Conservation (phyloP, 2,113 vertebrate genomes). For the Hoplias malabaricus region DNA sequence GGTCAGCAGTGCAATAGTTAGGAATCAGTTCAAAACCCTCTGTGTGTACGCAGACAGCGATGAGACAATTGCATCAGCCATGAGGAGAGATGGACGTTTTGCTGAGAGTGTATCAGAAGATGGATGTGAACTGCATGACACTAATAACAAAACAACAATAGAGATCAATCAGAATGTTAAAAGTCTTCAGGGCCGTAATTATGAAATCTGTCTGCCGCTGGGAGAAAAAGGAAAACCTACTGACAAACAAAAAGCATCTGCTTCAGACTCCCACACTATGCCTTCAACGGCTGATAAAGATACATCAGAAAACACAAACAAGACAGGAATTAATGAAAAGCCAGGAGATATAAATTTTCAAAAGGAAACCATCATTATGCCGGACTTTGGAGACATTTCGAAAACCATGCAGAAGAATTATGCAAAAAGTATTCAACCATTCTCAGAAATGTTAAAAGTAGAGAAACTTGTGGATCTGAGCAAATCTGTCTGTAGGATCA, state of each 20-base stretch:
- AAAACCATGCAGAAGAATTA: conserved; percentile 8
- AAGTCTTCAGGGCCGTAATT: too few relatives aligned
- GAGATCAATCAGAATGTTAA: not conserved
- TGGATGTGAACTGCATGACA: not conserved
- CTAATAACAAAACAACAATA: not conserved
- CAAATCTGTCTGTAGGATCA: conserved; percentile 11
- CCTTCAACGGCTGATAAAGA: not conserved
- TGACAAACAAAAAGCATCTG: too few relatives aligned
- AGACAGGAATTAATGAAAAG: not conserved
- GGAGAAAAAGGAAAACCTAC: too few relatives aligned
- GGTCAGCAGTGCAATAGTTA: not conserved
- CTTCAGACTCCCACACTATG: too few relatives aligned
- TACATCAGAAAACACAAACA: not conserved
- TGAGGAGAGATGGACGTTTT: conserved; percentile 33
- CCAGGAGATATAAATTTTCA: not conserved
- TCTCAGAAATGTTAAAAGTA: not conserved
- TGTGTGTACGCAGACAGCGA: conserved; percentile 14
- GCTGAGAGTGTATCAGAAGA: not conserved
- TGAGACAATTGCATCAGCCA: conserved; percentile 1
- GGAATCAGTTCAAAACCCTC: not conserved
- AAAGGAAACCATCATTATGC: not conserved
- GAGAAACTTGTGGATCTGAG: not conserved
- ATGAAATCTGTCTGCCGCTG: not conserved
- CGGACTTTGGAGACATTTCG: not conserved
- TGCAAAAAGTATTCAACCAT: conserved; percentile 3